Base-by-base conservation (phyloP, 2,888 invertebrate genomes). In the Oxyteleia sp. region DNA sequence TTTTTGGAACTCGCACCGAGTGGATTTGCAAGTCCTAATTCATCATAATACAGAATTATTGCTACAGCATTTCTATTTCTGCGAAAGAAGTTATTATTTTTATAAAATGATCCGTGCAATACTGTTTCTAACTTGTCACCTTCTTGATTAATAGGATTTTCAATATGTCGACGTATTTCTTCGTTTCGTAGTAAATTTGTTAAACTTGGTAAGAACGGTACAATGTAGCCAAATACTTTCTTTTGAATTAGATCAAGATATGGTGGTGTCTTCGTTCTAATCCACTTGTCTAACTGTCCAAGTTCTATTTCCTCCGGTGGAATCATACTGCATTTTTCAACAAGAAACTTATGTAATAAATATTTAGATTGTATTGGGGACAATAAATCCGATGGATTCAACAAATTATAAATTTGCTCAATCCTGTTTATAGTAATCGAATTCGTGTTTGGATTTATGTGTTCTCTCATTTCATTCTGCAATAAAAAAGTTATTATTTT, bases 1-100 rank as follows among this genome's bases (percentile, higher is more conserved):
- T 68, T 61, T 43, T 57, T 75, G 0, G 29, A 35, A 35, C 29
- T 64, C 20, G 26, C n/a, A 1, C 72, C 72, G n/a, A 75, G 7
- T 32, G 81, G 75, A 81, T 69, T 75, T 15, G 69, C 43, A 11
- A 69, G 51, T 29, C 32, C 63, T n/a, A 74, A 1, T 15, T 81
- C 75, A n/a, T 81, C 87, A 35, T 81, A 79, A 51, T 88, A 88
- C 0, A 88, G 26, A 29, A 87, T 85, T 45, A 88, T 81, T 18
- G 85, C 85, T 26, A 88, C 49, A 16, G 86, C 78, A 43, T 83
- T 84, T 43, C 66, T 53, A 66, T 85, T 69, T 13, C 51, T 26
- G 29, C 66, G 64, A 45, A 87, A 88, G 61, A 81, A 86, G 16
- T 49, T 32, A 51, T 88, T 86, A 23, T 82, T 64, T 59, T 71